Conservation (phyloP, 2,888 invertebrate species). For the Epirrhoe tristata region DNA sequence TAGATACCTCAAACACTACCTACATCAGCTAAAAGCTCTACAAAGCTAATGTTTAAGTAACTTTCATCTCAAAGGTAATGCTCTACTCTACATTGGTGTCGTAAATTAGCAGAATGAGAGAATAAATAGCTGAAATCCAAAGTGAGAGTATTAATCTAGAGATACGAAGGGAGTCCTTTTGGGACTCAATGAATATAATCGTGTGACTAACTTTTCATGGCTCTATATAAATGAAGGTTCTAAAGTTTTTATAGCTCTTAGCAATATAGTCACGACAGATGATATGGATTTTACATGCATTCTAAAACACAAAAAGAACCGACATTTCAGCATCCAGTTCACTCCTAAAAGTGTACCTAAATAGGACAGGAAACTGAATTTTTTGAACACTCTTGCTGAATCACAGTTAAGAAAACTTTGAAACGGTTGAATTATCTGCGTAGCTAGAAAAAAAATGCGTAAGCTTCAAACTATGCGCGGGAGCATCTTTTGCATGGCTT, state of each 20-base stretch:
- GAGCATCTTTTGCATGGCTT: too few species aligned
- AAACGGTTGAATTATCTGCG: too few species aligned
- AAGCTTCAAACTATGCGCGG: too few species aligned
- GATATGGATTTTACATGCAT: too few species aligned
- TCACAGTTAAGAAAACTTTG: too few species aligned
- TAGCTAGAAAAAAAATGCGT: too few species aligned
- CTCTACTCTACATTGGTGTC: conserved; percentile 58
- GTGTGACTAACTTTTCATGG: conserved; percentile 22
- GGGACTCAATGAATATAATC: conserved; percentile 31
- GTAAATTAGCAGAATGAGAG: conserved; percentile 63
- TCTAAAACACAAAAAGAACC: too few species aligned
- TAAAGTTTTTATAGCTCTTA: neutral
- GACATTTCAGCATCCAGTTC: too few species aligned
- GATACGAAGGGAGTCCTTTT: conserved; percentile 44
- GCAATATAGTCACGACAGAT: neutral
- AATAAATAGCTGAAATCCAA: conserved; percentile 57
- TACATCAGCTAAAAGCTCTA: conserved; percentile 6
- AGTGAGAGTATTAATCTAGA: conserved; percentile 57
- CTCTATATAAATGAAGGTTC: neutral
- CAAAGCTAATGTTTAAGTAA: conserved; percentile 28
- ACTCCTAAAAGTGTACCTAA: too few species aligned
- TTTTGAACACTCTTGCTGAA: too few species aligned
- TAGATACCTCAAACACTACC: conserved; percentile 14
- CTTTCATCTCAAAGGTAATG: conserved; percentile 53
- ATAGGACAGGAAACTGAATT: too few species aligned